A percentile compares a stretch with the other conserved stretches of the same genome.
Evolutionary conservation across 2,888 invertebrate species (phyloP).

Genomic region (Branchinecta sandiegonensis): DNA sequence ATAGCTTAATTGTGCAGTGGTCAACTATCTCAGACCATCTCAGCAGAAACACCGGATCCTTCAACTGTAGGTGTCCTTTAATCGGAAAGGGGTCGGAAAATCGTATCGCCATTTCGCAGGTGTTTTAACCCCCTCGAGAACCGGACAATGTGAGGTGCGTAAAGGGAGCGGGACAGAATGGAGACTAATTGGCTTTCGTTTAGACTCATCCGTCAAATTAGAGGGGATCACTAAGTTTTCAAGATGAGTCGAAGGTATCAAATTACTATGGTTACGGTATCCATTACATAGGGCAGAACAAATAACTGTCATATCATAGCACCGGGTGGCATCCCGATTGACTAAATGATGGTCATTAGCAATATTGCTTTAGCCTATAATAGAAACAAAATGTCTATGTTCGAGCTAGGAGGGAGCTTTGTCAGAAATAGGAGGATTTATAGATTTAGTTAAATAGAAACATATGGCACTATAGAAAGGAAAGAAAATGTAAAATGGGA

Average conservation of each 20-base stretch:
- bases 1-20: too few relatives aligned
- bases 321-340: slow-evolving; percentile 10
- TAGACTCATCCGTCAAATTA: neutral
- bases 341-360: slow-evolving; percentile 6
- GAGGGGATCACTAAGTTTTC: neutral
- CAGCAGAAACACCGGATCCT: too few relatives aligned
- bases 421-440: too few relatives aligned
- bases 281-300: slow-evolving; percentile 12
- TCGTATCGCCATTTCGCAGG: neutral
- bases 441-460: too few relatives aligned
- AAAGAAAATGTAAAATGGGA: too few relatives aligned
- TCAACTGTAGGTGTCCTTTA: too few relatives aligned
- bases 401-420: too few relatives aligned
- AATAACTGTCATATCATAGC: slow-evolving; percentile 15
- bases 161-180: neutral
- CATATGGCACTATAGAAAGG: too few relatives aligned
- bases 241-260: slow-evolving; percentile 12
- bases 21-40: too few relatives aligned
- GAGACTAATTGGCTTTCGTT: slow-evolving; percentile 12
- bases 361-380: neutral
- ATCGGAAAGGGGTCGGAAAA: too few relatives aligned
- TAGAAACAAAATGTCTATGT: too few relatives aligned
- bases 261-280: slow-evolving; percentile 14
- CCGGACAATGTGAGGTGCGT: neutral
- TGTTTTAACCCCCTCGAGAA: slow-evolving; percentile 9